These are phyloP conservation scores for Pseudopodoces humilis DNA, from an alignment of 2,113 vertebrate species.

Conservation along the genomic window DNA sequence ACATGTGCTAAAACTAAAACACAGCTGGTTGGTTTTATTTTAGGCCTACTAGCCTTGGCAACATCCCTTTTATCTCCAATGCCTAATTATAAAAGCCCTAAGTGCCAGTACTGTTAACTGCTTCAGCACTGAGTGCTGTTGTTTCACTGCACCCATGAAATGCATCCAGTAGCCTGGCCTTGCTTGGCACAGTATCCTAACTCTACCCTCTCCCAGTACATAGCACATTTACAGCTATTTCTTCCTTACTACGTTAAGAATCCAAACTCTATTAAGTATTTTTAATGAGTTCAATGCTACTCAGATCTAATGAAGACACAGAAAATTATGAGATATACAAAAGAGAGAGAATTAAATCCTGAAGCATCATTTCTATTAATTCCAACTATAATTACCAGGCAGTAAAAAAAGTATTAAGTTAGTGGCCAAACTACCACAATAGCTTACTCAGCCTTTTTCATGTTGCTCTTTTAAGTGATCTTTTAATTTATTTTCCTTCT, in stretches of 20 bases:
- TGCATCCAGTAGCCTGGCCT: background rate
- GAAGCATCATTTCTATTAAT: background rate
- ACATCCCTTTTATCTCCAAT: slow-evolving; percentile 41
- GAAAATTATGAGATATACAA: background rate
- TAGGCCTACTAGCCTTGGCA: slow-evolving; percentile 59
- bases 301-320: background rate
- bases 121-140: background rate
- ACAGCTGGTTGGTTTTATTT: slow-evolving; percentile 67
- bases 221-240: background rate
- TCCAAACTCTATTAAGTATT: background rate
- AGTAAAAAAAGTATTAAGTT: background rate
- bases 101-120: slow-evolving; percentile 41
- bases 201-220: background rate
- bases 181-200: background rate
- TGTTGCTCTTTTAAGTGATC: background rate
- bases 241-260: background rate
- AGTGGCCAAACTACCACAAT: too few species aligned
- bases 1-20: slow-evolving; percentile 52
- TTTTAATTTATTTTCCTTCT: background rate
- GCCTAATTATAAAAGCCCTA: slow-evolving; percentile 55
- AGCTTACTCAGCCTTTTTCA: background rate
- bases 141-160: background rate
- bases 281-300: background rate
- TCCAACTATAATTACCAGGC: background rate
- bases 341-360: background rate